phyloP scores from a whole-genome alignment of 2,888 invertebrate genomes.

The Elgonia sp. region DNA sequence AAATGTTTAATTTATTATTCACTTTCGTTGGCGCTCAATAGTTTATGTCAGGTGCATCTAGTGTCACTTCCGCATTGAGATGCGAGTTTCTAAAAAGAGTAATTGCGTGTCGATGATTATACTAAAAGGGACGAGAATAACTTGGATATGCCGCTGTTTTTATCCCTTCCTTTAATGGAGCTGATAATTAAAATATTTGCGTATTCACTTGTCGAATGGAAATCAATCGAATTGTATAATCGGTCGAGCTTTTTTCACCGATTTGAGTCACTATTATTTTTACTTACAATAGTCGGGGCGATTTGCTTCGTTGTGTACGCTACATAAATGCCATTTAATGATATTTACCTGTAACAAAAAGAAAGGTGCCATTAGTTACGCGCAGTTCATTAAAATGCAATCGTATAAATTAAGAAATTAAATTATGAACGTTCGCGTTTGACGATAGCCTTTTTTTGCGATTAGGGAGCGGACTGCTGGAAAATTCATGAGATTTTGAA shows the following conservation, averaged over 20 bases:
- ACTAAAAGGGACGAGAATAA: constrained; percentile 39
- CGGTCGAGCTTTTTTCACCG: constrained; percentile 1
- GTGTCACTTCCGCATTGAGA: constrained; percentile 61
- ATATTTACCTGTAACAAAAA: constrained; percentile 73
- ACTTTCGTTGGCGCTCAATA: constrained; percentile 42
- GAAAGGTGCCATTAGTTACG: constrained; percentile 44
- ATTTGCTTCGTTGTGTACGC: not conserved
- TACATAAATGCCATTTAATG: constrained; percentile 55
- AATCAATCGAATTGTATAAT: constrained; percentile 38
- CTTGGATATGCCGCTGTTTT: constrained; percentile 19
- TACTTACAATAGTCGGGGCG: constrained; percentile 46
- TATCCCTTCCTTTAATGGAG: constrained; percentile 28
- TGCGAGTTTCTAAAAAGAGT: constrained; percentile 60
- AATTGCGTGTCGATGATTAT: constrained; percentile 27
- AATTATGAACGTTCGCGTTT: constrained; percentile 21
- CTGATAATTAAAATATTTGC: constrained; percentile 44
- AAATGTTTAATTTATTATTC: constrained; percentile 54
- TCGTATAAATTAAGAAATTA: constrained; percentile 33
- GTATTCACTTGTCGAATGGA: constrained; percentile 23
- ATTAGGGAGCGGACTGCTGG: not conserved
- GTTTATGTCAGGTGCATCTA: constrained; percentile 47
- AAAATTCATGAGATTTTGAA: constrained; percentile 44
- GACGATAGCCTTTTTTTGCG: constrained; percentile 25
- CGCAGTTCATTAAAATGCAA: constrained; percentile 5
- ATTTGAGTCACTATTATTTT: constrained; percentile 51